These are phyloP conservation scores for Zaprionus africanus DNA, from an alignment of 1,140 invertebrate genomes.

Conservation along the genomic window DNA sequence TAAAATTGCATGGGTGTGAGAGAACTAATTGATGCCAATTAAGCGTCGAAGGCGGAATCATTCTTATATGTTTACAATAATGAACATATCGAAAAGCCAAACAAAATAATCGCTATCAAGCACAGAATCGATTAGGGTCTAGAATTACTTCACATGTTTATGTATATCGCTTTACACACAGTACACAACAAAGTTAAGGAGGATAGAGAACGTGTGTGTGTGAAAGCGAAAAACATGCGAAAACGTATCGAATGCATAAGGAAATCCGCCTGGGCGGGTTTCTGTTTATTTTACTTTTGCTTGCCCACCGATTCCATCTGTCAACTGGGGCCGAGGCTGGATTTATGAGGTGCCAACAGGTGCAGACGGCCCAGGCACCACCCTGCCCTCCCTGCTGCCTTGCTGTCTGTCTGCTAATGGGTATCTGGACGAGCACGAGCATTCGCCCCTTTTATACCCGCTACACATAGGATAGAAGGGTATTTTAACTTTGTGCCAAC, in stretches of 20 bases:
- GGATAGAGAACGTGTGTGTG: background rate
- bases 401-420: conserved; percentile 1
- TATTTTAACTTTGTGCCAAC: no score
- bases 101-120: background rate
- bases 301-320: conserved; percentile 17
- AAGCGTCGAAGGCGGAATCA: no score
- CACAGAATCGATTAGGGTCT: background rate
- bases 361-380: background rate
- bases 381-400: background rate
- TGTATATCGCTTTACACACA: background rate
- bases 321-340: conserved; percentile 15
- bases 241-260: background rate
- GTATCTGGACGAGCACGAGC: conserved; percentile 4
- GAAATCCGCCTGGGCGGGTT: conserved; percentile 1
- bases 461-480: no score
- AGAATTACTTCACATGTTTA: background rate
- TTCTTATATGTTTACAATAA: no score
- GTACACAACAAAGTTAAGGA: background rate
- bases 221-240: background rate
- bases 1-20: no score
- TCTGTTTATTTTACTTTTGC: background rate
- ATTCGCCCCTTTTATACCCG: background rate
- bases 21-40: no score
- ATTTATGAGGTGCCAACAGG: conserved; percentile 31
- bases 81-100: background rate